A percentile compares a stretch with the other conserved stretches of the same genome.
Evolutionary conservation across 2,797 vertebrate genomes (phyloP).

Genomic region (Gobionotothen gibberifrons): DNA sequence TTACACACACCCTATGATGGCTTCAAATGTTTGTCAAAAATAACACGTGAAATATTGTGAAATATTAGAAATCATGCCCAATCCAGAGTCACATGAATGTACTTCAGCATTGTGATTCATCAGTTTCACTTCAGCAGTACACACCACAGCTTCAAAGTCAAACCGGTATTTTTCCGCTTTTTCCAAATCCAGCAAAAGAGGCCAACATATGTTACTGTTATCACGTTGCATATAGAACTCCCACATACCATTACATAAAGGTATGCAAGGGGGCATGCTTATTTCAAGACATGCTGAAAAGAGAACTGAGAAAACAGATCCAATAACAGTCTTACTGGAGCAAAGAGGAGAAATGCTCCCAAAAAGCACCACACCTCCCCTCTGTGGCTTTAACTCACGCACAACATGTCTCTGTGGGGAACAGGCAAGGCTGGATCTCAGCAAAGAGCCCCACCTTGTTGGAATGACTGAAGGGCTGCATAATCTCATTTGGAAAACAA

Average conservation of each 20-base stretch:
- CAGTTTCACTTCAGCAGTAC: conserved; percentile 58
- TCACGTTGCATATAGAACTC: conserved; percentile 40
- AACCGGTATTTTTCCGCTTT: conserved; percentile 38
- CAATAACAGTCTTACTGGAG: conserved; percentile 68
- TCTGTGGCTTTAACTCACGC: conserved; percentile 44
- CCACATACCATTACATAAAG: conserved; percentile 47
- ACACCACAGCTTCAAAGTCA: conserved; percentile 34
- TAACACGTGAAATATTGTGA: conserved; percentile 16
- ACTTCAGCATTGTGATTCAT: conserved; percentile 22
- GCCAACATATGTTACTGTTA: conserved; percentile 14
- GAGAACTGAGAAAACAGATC: conserved; percentile 48
- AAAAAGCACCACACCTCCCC: conserved; percentile 72
- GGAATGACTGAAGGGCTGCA: conserved; percentile 68
- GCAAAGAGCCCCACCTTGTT: conserved; percentile 74
- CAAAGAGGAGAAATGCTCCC: conserved; percentile 62
- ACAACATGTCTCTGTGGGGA: conserved; percentile 61
- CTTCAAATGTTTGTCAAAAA: conserved; percentile 10
- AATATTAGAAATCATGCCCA: conserved; percentile 23
- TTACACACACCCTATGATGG: not conserved
- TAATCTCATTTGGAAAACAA: conserved; percentile 57
- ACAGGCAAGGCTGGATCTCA: conserved; percentile 67
- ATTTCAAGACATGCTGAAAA: conserved; percentile 52
- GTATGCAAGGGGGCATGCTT: conserved; percentile 51
- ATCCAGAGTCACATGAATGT: conserved; percentile 40
- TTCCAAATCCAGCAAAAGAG: conserved; percentile 37